A percentile compares a stretch with the other conserved stretches of the same genome.
phyloP scores from a whole-genome alignment of 37 sponge, comb jelly and placozoan genomes.

The Spongia lamella region DNA sequence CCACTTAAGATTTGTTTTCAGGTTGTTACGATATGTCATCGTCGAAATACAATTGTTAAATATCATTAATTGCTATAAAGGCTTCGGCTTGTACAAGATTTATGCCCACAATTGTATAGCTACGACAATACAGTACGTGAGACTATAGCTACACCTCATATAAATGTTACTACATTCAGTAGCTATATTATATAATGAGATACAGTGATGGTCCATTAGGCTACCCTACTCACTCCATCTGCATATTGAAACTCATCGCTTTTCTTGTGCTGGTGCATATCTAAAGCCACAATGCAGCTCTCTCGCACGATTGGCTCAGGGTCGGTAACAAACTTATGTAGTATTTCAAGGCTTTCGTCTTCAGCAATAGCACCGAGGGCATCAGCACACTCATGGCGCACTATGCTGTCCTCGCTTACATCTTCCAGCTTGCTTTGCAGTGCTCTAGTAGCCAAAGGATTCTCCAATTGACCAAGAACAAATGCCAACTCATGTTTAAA shows the following conservation, averaged over 20 bases:
- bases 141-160: too few species aligned
- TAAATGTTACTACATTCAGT: too few species aligned
- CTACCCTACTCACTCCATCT: constrained; percentile 29
- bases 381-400: constrained; percentile 98
- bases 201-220: too few species aligned
- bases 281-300: constrained; percentile 93
- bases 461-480: constrained; percentile 95
- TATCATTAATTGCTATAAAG: too few species aligned
- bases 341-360: constrained; percentile 65
- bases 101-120: too few species aligned
- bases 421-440: constrained; percentile 68
- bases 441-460: constrained; percentile 60
- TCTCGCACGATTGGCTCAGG: constrained; percentile 86
- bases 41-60: too few species aligned
- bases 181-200: too few species aligned
- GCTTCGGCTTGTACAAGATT: too few species aligned
- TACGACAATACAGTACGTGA: too few species aligned
- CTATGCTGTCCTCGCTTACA: constrained; percentile 82
- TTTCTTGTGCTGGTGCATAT: constrained; percentile 83
- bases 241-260: constrained; percentile 92
- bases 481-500: constrained; percentile 97
- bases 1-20: too few species aligned
- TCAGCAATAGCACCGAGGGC: constrained; percentile 95
- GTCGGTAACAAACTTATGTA: constrained; percentile 64
- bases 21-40: too few species aligned